phyloP scores from a whole-genome alignment of 2,113 vertebrate genomes.

The Deroptyus accipitrinus region DNA sequence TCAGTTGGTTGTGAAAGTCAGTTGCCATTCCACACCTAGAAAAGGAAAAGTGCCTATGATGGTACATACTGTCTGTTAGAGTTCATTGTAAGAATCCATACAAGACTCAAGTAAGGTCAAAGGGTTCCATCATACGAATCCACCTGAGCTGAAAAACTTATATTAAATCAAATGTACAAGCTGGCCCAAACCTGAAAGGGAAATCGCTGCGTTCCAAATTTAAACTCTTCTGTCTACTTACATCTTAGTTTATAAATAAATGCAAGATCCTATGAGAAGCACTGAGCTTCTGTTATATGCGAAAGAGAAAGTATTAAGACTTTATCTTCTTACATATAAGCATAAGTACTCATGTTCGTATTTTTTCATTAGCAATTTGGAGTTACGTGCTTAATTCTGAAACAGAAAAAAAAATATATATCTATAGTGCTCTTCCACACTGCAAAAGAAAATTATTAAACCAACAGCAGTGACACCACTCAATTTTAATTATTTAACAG shows the following conservation, averaged over 20 bases:
- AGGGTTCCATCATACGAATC: not conserved
- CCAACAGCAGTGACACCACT: not conserved
- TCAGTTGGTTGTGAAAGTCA: not conserved
- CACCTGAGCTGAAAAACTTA: not conserved
- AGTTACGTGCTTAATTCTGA: not conserved
- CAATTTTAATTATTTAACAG: not conserved
- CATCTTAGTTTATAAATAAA: not conserved
- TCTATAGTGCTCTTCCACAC: not conserved
- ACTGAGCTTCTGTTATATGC: not conserved
- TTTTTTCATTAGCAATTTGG: not conserved
- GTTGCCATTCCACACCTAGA: not conserved
- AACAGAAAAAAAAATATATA: not conserved
- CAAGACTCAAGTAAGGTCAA: not conserved
- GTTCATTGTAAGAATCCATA: not conserved
- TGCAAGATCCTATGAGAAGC: not conserved
- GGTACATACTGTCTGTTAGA: not conserved
- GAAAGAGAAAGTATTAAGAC: not conserved
- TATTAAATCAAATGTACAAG: not conserved
- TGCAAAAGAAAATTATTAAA: not conserved
- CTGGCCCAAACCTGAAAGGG: not conserved
- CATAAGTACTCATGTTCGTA: not conserved
- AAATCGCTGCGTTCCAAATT: not conserved
- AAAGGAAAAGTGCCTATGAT: not conserved
- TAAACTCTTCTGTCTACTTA: not conserved
- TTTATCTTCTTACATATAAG: not conserved